Evolutionary conservation across 2,888 invertebrate genomes (phyloP).

Genomic region (Zygothrica quintamaculata): DNA sequence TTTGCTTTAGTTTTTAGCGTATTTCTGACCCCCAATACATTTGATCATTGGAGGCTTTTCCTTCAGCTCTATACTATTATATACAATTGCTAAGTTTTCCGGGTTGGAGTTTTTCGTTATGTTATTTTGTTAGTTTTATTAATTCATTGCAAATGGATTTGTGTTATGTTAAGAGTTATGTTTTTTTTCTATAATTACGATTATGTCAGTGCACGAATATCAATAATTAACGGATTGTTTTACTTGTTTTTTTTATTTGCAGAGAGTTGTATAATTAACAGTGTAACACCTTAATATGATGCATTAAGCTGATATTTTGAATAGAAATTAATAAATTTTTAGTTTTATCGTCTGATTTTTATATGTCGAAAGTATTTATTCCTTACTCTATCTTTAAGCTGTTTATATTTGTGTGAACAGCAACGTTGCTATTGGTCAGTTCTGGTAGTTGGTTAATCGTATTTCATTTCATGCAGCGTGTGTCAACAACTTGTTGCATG

Average conservation of each 20-base stretch:
- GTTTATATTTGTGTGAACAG: constrained; percentile 17
- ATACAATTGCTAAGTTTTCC: constrained; percentile 34
- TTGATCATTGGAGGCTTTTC: constrained; percentile 43
- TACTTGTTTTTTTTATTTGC: no score
- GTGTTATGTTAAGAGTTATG: constrained; percentile 32
- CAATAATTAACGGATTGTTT: constrained; percentile 37
- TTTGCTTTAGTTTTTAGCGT: constrained; percentile 37
- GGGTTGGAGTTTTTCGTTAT: constrained; percentile 32
- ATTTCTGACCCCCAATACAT: constrained; percentile 62
- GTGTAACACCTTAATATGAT: constrained; percentile 5
- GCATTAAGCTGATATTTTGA: constrained; percentile 12
- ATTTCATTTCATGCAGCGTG: constrained; percentile 41
- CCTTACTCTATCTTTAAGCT: not conserved
- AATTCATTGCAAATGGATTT: constrained; percentile 54
- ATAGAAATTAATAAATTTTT: no score
- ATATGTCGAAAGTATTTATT: no score
- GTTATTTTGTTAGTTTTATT: constrained; percentile 4
- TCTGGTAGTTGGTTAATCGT: constrained; percentile 21
- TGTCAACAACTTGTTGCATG: constrained; percentile 70
- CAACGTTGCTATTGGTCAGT: constrained; percentile 26
- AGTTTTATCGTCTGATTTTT: no score
- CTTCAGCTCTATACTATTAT: constrained; percentile 14
- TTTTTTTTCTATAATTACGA: constrained; percentile 28
- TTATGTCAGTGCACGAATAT: constrained; percentile 18
- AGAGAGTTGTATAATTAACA: constrained; percentile 38